These are phyloP conservation scores for Venustoraphidia nigricollis DNA, from an alignment of 2,888 invertebrate genomes.

Conservation along the genomic window DNA sequence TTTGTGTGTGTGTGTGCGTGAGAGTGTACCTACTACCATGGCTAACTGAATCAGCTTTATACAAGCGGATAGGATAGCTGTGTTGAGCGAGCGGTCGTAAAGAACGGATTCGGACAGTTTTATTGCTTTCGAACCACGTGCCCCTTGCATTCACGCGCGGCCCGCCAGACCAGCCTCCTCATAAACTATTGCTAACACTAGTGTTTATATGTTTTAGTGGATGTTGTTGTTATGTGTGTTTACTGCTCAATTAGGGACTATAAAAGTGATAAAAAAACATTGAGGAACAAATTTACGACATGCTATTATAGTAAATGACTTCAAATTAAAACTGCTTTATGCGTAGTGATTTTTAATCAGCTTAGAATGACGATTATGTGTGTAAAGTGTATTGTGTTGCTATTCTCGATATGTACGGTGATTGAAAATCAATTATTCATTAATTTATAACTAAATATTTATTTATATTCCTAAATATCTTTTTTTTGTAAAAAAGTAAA, in stretches of 20 bases:
- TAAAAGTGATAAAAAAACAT: conserved; percentile 2
- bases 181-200: conserved; percentile 7
- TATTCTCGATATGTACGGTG: neutral
- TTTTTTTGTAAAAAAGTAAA: too few species aligned
- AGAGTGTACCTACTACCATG: too few species aligned
- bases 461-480: neutral
- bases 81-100: conserved; percentile 25
- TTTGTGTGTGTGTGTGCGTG: conserved; percentile 4
- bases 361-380: too few species aligned
- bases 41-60: neutral
- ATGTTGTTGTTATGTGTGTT: conserved; percentile 16
- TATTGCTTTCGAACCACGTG: conserved; percentile 33
- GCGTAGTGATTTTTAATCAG: too few species aligned
- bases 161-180: neutral
- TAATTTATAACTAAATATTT: neutral
- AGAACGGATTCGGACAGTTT: conserved; percentile 32
- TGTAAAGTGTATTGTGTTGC: neutral
- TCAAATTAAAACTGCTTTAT: neutral
- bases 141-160: conserved; percentile 19
- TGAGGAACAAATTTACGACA: conserved; percentile 17
- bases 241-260: conserved; percentile 19
- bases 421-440: neutral
- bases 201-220: conserved; percentile 16
- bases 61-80: conserved; percentile 14
- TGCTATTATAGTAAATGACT: conserved; percentile 11